Evolutionary conservation across 2,113 vertebrate genomes (phyloP).

Genomic region (Gnathonemus longibarbis): DNA sequence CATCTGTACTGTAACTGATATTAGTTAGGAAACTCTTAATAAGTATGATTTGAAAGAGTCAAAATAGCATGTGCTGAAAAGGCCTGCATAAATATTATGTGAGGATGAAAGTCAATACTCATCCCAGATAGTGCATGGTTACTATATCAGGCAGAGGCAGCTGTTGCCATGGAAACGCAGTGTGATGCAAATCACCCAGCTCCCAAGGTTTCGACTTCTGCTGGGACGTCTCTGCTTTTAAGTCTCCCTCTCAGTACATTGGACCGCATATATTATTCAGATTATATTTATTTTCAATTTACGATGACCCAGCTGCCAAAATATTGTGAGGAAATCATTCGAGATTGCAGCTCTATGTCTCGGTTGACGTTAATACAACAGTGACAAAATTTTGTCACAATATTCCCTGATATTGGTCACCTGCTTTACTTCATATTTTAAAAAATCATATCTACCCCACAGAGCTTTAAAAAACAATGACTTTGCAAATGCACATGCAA

Average conservation of each 20-base stretch:
- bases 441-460: background rate
- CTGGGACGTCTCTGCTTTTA: constrained; percentile 9
- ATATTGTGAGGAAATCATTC: background rate
- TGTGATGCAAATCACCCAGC: constrained; percentile 5
- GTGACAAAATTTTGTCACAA: background rate
- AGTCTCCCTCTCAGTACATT: background rate
- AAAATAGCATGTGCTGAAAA: background rate
- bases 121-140: background rate
- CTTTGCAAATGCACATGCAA: background rate
- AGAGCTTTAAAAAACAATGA: background rate
- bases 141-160: constrained; percentile 7
- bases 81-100: constrained; percentile 12
- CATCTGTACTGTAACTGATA: background rate
- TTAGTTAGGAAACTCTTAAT: background rate
- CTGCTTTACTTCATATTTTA: background rate
- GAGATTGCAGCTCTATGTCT: background rate
- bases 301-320: background rate
- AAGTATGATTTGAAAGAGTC: constrained; percentile 2
- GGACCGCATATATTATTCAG: background rate
- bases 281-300: background rate
- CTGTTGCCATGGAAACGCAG: constrained; percentile 16
- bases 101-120: constrained; percentile 1
- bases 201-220: constrained; percentile 15
- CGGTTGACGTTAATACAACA: background rate
- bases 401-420: background rate